Evolutionary conservation across 35 echinoderm and acorn worm genomes (phyloP).

Genomic region (Ophiothrix spiculata): DNA sequence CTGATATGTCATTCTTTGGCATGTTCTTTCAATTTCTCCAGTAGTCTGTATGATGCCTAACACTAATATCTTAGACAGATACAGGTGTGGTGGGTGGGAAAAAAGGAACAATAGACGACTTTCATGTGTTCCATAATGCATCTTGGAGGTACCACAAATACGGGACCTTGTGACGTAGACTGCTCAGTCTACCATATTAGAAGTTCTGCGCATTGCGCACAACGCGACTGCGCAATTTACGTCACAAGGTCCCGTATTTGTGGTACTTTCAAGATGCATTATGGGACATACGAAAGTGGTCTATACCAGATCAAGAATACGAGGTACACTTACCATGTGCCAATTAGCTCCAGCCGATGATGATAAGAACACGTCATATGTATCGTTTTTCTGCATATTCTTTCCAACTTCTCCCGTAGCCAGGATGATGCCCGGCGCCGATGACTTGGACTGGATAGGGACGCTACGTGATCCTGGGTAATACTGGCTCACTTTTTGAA

Average conservation of each 20-base stretch:
- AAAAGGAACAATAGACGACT: neutral
- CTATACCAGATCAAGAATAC: too few species aligned
- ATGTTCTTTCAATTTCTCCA: constrained; percentile 37
- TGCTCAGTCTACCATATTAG: too few species aligned
- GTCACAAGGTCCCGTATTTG: too few species aligned
- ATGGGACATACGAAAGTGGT: too few species aligned
- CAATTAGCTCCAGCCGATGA: constrained; percentile 69
- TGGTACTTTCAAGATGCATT: too few species aligned
- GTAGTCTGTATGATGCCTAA: constrained; percentile 79
- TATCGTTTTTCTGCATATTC: constrained; percentile 7
- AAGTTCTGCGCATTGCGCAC: too few species aligned
- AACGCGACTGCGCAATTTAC: too few species aligned
- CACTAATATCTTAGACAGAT: constrained; percentile 73
- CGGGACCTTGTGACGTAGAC: too few species aligned
- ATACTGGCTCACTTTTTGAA: constrained; percentile 64
- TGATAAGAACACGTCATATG: constrained; percentile 64
- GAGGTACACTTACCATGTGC: constrained; percentile 57
- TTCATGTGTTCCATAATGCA: too few species aligned
- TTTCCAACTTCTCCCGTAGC: constrained; percentile 63
- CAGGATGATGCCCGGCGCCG: constrained; percentile 89
- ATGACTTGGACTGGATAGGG: constrained; percentile 83
- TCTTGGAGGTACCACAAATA: too few species aligned
- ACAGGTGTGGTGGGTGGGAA: constrained; percentile 34
- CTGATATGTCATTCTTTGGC: too few species aligned
- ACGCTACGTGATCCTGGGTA: constrained; percentile 42